These are phyloP conservation scores for Drosophila nasuta DNA, from an alignment of 1,140 invertebrate species.

Conservation along the genomic window DNA sequence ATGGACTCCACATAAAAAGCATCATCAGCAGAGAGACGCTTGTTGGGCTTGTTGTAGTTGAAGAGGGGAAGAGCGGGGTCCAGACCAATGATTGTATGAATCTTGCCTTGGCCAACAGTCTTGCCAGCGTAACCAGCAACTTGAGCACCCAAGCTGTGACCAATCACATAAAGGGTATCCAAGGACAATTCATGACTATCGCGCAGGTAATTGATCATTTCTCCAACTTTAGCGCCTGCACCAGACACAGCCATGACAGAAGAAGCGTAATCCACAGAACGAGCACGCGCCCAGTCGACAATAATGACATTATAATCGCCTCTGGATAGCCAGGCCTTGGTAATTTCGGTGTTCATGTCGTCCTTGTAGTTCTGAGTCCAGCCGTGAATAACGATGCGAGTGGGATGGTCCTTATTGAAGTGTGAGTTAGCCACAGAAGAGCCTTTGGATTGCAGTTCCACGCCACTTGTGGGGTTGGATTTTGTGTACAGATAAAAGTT, in stretches of 20 bases:
- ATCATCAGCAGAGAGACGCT: conserved; percentile 83
- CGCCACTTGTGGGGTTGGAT: conserved; percentile 46
- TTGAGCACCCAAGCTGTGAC: conserved; percentile 85
- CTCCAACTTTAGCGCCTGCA: conserved; percentile 84
- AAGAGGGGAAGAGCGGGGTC: conserved; percentile 85
- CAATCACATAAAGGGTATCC: conserved; percentile 62
- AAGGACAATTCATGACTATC: conserved; percentile 61
- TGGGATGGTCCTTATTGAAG: conserved; percentile 66
- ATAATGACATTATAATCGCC: conserved; percentile 86
- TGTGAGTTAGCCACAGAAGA: conserved; percentile 55
- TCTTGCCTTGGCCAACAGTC: conserved; percentile 51
- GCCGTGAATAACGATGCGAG: conserved; percentile 74
- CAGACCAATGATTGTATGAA: conserved; percentile 80
- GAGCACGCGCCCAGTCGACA: conserved; percentile 86
- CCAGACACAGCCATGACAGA: conserved; percentile 85
- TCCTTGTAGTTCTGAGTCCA: conserved; percentile 62
- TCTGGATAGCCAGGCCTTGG: conserved; percentile 84
- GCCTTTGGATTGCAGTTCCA: conserved; percentile 48
- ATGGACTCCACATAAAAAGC: conserved; percentile 84
- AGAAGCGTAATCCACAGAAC: conserved; percentile 83
- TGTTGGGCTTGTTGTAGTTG: conserved; percentile 62
- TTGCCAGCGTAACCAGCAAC: conserved; percentile 85
- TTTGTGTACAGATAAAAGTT: conserved; percentile 73
- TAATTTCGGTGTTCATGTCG: conserved; percentile 61
- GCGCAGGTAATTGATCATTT: conserved; percentile 74